These are phyloP conservation scores for Abscondita cerata DNA, from an alignment of 2,888 invertebrate genomes.

Conservation along the genomic window DNA sequence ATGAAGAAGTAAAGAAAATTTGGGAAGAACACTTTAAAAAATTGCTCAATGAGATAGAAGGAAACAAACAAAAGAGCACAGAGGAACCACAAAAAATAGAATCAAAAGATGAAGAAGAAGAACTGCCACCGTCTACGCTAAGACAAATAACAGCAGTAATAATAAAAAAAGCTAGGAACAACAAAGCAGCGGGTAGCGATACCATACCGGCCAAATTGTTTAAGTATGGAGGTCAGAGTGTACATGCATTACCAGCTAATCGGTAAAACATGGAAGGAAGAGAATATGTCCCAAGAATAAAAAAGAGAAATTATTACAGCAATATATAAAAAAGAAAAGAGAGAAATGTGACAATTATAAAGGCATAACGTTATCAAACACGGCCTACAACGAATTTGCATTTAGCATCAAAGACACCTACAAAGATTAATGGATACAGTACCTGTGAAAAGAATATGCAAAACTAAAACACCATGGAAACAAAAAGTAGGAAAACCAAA, in stretches of 20 bases:
- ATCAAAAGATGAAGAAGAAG: not conserved
- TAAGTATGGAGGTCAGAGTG: not conserved
- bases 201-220: not conserved
- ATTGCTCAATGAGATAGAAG: not conserved
- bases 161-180: not conserved
- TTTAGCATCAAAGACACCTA: no score
- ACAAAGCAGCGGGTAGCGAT: not conserved
- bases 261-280: not conserved
- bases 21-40: slow-evolving; percentile 1
- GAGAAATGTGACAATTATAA: not conserved
- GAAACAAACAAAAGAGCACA: not conserved
- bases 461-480: no score
- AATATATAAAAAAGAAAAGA: not conserved
- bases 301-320: not conserved
- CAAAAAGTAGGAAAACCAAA: no score
- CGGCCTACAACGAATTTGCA: not conserved
- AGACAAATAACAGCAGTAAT: not conserved
- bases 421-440: no score
- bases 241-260: not conserved
- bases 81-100: not conserved
- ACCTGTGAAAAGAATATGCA: no score
- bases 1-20: slow-evolving; percentile 3
- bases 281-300: not conserved
- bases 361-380: not conserved
- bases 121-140: not conserved